Conservation (phyloP, 2,888 invertebrate genomes). For the Scaeva pyrastri region DNA sequence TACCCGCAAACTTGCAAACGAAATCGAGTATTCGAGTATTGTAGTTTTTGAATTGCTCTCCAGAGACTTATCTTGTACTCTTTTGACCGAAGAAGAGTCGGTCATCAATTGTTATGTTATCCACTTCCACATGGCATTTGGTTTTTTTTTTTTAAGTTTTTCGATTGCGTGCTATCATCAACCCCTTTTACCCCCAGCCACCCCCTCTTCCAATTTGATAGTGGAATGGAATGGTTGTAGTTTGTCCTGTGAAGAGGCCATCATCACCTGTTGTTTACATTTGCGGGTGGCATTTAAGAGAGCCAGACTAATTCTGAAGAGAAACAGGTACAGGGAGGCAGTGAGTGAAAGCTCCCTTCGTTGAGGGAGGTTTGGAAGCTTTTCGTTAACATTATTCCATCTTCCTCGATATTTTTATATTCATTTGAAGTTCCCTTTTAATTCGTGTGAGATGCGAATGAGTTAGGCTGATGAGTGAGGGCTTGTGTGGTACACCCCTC, state of each 20-base stretch:
- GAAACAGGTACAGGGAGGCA: constrained; percentile 1
- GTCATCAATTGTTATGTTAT: not conserved
- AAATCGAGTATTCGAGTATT: too few relatives aligned
- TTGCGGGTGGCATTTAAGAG: constrained; percentile 62
- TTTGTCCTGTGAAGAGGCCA: constrained; percentile 52
- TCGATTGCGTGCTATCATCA: not conserved
- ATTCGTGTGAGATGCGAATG: constrained; percentile 10
- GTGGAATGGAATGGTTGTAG: constrained; percentile 34
- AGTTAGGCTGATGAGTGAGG: constrained; percentile 5
- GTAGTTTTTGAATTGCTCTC: constrained; percentile 20
- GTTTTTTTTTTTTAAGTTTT: not conserved
- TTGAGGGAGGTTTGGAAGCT: constrained; percentile 26
- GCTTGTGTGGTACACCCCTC: not conserved
- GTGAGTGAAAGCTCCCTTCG: constrained; percentile 28
- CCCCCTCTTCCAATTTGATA: not conserved
- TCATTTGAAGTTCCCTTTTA: constrained; percentile 28
- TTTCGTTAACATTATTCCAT: not conserved
- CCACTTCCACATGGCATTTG: constrained; percentile 20
- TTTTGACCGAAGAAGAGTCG: constrained; percentile 5
- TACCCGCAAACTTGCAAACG: too few relatives aligned
- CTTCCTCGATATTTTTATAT: not conserved
- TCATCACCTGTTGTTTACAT: constrained; percentile 72
- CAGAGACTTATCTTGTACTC: constrained; percentile 15
- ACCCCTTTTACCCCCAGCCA: not conserved
- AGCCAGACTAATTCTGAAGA: not conserved